Percentiles rank a stretch among this genome's conserved stretches.
Conservation (phyloP, 2,888 invertebrate species). For the Hesperia comma region DNA sequence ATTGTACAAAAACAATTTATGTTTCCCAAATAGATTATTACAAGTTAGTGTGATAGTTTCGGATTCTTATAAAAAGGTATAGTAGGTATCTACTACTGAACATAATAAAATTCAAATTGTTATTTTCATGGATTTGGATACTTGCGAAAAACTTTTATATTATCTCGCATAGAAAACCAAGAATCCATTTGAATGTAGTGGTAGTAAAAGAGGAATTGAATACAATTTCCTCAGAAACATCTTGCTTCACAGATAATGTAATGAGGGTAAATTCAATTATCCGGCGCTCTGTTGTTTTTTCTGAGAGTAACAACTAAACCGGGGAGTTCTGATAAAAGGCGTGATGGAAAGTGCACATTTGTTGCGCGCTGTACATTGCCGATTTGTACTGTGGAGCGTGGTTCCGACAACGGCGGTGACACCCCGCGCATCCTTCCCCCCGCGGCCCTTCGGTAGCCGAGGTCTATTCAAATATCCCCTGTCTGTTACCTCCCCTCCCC, state of each 20-base stretch:
- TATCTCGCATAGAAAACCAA: conserved; percentile 39
- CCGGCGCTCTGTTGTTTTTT: conserved; percentile 71
- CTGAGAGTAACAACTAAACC: conserved; percentile 49
- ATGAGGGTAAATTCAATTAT: conserved; percentile 79
- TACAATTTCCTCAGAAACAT: conserved; percentile 56
- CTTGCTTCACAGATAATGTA: conserved; percentile 73
- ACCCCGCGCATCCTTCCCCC: conserved; percentile 49
- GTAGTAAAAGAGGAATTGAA: conserved; percentile 46
- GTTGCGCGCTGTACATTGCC: conserved; percentile 73
- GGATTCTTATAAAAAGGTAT: no score
- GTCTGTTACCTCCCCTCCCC: conserved; percentile 77
- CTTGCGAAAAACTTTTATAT: conserved; percentile 18
- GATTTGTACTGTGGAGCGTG: conserved; percentile 73
- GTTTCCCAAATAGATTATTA: no score
- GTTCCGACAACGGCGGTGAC: conserved; percentile 78
- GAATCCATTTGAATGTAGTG: conserved; percentile 38
- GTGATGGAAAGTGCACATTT: conserved; percentile 77
- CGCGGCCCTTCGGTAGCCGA: conserved; percentile 66
- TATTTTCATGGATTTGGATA: not conserved
- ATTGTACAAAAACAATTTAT: no score
- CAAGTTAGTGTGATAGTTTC: no score
- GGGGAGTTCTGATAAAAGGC: conserved; percentile 65
- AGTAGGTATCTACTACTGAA: no score
- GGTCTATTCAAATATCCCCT: conserved; percentile 82
- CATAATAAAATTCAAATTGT: no score